Evolutionary conservation across 1,140 invertebrate genomes (phyloP).

Genomic region (Camponotus floridanus): DNA sequence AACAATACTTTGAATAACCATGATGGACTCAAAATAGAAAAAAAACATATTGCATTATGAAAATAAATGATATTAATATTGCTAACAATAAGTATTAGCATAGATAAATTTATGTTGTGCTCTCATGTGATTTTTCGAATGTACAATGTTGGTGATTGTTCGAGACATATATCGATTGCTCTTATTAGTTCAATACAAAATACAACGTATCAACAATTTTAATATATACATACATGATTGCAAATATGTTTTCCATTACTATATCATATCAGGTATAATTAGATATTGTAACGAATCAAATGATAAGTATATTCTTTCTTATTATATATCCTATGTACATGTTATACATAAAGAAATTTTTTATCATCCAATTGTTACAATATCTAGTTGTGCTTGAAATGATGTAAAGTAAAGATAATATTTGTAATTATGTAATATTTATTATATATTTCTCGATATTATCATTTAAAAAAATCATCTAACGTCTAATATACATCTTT

Average conservation of each 20-base stretch:
- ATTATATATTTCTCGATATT: no score
- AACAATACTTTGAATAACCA: background rate
- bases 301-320: background rate
- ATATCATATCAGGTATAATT: background rate
- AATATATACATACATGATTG: background rate
- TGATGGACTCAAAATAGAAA: background rate
- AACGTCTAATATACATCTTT: no score
- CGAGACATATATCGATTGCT: background rate
- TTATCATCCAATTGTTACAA: background rate
- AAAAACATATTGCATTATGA: background rate
- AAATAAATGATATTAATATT: slow-evolving; percentile 24
- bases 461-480: no score
- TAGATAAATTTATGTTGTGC: background rate
- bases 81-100: background rate
- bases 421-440: no score
- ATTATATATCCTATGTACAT: background rate
- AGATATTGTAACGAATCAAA: background rate
- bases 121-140: slow-evolving; percentile 12
- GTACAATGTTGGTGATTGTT: background rate
- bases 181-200: background rate
- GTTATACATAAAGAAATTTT: no score
- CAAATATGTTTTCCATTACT: background rate
- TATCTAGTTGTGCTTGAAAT: no score
- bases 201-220: background rate
- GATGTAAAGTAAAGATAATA: no score